phyloP scores from a whole-genome alignment of 2,797 vertebrate genomes.

The Varecia variegata region DNA sequence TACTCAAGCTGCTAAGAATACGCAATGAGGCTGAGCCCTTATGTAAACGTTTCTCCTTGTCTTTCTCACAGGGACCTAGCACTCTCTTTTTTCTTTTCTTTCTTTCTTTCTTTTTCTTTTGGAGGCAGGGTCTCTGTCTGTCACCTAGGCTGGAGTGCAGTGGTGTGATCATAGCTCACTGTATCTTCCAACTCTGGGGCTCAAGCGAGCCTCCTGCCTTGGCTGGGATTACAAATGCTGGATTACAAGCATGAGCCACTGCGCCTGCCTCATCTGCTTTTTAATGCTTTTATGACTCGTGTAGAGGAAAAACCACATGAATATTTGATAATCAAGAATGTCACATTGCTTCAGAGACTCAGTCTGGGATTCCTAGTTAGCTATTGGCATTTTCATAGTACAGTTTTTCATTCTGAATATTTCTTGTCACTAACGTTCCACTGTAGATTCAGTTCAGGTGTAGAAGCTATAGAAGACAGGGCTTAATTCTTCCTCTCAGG shows the following conservation, averaged over 20 bases:
- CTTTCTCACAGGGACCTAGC: not conserved
- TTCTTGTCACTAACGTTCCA: not conserved
- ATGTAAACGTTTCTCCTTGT: not conserved
- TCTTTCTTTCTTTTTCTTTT: not conserved
- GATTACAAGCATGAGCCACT: not conserved
- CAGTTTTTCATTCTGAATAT: not conserved
- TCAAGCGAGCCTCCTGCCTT: not conserved
- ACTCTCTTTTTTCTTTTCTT: not conserved
- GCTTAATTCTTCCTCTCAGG: not conserved
- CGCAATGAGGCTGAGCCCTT: not conserved
- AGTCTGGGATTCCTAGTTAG: not conserved
- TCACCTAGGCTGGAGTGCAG: not conserved
- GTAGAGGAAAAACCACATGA: not conserved
- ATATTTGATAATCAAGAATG: not conserved
- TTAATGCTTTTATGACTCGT: not conserved
- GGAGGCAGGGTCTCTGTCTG: not conserved
- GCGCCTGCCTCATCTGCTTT: not conserved
- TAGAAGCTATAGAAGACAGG: not conserved
- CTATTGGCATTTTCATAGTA: not conserved
- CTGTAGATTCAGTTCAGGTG: not conserved
- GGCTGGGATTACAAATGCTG: too few species aligned
- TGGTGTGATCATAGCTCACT: not conserved
- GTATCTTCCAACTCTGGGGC: not conserved
- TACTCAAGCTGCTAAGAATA: not conserved
- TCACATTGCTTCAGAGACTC: not conserved